Conservation (phyloP, 64 coral and sea anemone species). For the Pachyseris speciosa region DNA sequence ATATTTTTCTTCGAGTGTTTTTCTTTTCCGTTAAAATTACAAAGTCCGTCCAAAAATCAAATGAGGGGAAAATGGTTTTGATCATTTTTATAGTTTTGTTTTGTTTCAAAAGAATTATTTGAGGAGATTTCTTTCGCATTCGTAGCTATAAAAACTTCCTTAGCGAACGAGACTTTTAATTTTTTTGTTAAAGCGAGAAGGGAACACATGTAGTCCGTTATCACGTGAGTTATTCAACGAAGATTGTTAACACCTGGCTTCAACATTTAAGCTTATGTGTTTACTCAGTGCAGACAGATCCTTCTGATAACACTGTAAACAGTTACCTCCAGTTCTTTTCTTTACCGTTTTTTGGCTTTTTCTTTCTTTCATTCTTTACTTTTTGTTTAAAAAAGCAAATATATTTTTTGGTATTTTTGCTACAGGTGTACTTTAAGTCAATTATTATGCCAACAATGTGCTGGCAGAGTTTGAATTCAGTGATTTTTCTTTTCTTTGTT, state of each 20-base stretch:
- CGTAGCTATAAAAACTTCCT: neutral
- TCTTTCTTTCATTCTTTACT: neutral
- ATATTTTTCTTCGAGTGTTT: neutral
- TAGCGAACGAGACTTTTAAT: neutral
- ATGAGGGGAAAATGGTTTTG: neutral
- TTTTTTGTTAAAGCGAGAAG: neutral
- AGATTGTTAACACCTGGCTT: conserved; percentile 3
- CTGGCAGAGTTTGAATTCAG: no score
- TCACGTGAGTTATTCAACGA: neutral
- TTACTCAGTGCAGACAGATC: neutral
- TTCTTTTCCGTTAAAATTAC: neutral
- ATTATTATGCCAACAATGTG: no score
- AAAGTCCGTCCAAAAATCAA: neutral
- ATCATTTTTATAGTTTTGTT: neutral
- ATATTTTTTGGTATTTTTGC: no score
- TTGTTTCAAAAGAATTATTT: neutral
- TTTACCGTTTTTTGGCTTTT: neutral
- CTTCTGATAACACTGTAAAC: neutral
- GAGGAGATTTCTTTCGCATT: neutral
- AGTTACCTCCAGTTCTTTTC: neutral
- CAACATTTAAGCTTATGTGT: neutral
- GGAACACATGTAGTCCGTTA: neutral
- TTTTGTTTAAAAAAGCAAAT: no score
- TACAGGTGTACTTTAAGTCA: no score
- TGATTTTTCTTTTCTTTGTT: no score